These are phyloP conservation scores for Speoplatyrhinus poulsoni DNA, from an alignment of 2,113 vertebrate genomes.

Conservation along the genomic window DNA sequence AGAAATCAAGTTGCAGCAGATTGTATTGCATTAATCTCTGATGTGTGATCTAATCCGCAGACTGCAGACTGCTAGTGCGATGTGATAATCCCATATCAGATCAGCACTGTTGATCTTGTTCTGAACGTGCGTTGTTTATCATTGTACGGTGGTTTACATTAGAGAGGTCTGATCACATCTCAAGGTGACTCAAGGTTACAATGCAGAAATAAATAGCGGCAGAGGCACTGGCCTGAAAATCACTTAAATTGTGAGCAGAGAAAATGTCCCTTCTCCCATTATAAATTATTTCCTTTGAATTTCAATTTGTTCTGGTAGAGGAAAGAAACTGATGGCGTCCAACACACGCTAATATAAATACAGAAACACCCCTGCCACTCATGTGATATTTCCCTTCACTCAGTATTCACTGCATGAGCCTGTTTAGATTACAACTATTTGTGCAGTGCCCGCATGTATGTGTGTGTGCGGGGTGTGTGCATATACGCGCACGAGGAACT, in stretches of 20 bases:
- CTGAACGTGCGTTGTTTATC: slow-evolving; percentile 32
- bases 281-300: slow-evolving; percentile 21
- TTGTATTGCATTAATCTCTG: slow-evolving; percentile 54
- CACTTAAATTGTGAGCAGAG: not conserved
- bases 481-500: slow-evolving; percentile 32
- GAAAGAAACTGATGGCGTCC: slow-evolving; percentile 16
- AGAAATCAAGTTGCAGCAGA: slow-evolving; percentile 49
- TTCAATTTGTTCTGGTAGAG: slow-evolving; percentile 2
- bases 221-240: not conserved
- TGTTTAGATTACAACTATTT: slow-evolving; percentile 57
- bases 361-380: slow-evolving; percentile 25
- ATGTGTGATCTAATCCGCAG: slow-evolving; percentile 56
- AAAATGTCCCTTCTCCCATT: not conserved
- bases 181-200: slow-evolving; percentile 43
- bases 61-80: slow-evolving; percentile 24
- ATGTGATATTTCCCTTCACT: slow-evolving; percentile 55
- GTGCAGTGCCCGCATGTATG: slow-evolving; percentile 3
- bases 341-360: slow-evolving; percentile 8
- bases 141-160: slow-evolving; percentile 3
- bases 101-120: slow-evolving; percentile 37
- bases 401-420: slow-evolving; percentile 69
- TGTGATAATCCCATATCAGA: slow-evolving; percentile 58
- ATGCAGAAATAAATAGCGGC: slow-evolving; percentile 9
- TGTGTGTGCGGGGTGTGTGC: slow-evolving; percentile 4
- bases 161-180: slow-evolving; percentile 2